Conservation (phyloP, 2,888 invertebrate genomes). For the Cheilosia vulpina region DNA sequence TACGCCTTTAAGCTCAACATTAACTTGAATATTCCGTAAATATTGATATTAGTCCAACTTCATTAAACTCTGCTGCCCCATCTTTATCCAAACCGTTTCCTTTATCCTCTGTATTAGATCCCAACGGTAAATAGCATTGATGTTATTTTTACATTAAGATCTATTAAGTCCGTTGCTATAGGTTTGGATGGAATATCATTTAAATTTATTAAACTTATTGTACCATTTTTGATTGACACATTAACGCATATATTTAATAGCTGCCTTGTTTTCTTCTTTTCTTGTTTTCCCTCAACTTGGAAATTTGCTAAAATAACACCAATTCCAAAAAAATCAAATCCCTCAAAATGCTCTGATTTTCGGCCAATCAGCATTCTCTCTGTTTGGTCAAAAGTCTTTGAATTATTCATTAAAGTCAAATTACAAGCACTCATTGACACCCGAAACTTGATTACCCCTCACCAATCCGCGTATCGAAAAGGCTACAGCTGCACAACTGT, state of each 20-base stretch:
- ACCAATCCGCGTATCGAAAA: background rate
- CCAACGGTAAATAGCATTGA: background rate
- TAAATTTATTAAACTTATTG: background rate
- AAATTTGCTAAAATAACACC: constrained; percentile 1
- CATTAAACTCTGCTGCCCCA: background rate
- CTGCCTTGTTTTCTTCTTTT: no score
- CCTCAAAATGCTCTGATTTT: background rate
- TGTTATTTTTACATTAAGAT: constrained; percentile 4
- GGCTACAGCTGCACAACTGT: no score
- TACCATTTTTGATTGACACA: background rate
- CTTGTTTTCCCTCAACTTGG: background rate
- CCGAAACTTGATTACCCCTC: background rate
- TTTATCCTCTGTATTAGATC: background rate
- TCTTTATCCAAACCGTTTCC: no score
- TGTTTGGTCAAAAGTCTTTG: background rate
- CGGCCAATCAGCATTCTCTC: background rate
- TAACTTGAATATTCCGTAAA: background rate
- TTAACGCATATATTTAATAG: background rate
- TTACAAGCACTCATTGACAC: background rate
- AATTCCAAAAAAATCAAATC: background rate
- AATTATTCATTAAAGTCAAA: background rate
- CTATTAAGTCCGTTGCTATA: background rate
- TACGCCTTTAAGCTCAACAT: background rate
- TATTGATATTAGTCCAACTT: background rate
- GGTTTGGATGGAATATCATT: constrained; percentile 10